phyloP scores from a whole-genome alignment of 2,113 vertebrate genomes.

The Cichladusa arquata region DNA sequence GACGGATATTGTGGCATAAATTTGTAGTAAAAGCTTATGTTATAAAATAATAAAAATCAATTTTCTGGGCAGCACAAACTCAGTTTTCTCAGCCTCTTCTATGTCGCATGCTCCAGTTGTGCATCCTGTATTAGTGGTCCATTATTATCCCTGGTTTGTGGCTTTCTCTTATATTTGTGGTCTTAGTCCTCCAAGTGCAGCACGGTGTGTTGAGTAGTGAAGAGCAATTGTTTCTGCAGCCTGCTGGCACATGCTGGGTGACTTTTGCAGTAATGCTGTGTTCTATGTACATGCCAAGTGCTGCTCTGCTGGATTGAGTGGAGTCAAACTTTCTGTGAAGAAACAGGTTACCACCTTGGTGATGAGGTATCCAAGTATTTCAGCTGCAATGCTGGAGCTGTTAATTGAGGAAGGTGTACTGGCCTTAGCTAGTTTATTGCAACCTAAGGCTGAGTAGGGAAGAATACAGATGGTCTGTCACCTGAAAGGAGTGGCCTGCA shows the following conservation, averaged over 20 bases:
- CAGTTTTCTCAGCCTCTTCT: background rate
- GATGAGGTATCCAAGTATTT: background rate
- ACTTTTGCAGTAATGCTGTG: background rate
- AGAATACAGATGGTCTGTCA: background rate
- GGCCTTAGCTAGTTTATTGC: background rate
- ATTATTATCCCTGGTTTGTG: background rate
- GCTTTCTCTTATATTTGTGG: background rate
- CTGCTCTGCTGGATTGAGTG: background rate
- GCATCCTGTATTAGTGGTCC: rapidly evolving
- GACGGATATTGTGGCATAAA: background rate
- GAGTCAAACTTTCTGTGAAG: background rate
- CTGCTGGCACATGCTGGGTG: background rate
- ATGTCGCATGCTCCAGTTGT: background rate
- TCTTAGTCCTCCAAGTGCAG: background rate
- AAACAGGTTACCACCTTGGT: background rate
- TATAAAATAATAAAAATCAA: background rate
- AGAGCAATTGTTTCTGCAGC: background rate
- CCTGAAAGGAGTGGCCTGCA: background rate
- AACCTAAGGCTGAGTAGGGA: background rate
- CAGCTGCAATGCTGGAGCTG: background rate
- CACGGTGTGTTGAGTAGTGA: background rate
- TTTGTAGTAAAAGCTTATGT: background rate
- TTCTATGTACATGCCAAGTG: background rate
- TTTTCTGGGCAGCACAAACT: background rate
- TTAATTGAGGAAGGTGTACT: background rate